Conservation (phyloP, 2,888 invertebrate genomes). For the Lycia hirtaria region DNA sequence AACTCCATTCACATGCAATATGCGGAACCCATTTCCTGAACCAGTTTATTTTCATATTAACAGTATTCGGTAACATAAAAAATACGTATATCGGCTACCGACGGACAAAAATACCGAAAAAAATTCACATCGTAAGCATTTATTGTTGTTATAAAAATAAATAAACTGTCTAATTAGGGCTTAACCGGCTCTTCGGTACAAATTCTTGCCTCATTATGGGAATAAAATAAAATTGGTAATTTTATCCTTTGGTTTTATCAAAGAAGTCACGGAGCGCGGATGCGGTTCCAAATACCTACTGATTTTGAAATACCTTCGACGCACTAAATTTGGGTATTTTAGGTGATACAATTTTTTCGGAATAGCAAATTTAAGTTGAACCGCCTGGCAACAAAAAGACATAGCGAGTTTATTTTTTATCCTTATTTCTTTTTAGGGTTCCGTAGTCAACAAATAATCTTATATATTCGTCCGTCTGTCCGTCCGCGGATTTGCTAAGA, state of each 20-base stretch:
- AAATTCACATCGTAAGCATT: conserved; percentile 37
- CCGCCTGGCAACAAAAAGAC: too few species aligned
- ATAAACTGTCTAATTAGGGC: conserved; percentile 55
- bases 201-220: conserved; percentile 51
- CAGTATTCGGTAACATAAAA: conserved; percentile 23
- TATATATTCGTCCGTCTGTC: too few species aligned
- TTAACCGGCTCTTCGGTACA: conserved; percentile 54
- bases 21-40: conserved; percentile 17
- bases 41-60: conserved; percentile 29
- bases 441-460: too few species aligned
- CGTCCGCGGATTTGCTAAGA: too few species aligned
- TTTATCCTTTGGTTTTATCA: conserved; percentile 36
- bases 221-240: conserved; percentile 32
- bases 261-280: conserved; percentile 33
- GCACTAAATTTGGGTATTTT: conserved; percentile 37
- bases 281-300: conserved; percentile 37
- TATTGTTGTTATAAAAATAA: conserved; percentile 43
- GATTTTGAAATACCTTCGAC: conserved; percentile 27
- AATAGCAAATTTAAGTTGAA: too few species aligned
- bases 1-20: conserved; percentile 24
- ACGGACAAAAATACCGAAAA: conserved; percentile 39
- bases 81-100: conserved; percentile 40
- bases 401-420: too few species aligned
- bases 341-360: conserved; percentile 15
- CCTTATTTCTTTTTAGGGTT: too few species aligned